Percentiles rank a stretch among this genome's conserved stretches.
Evolutionary conservation across 2,113 vertebrate species (phyloP).

Genomic region (Pipa parva): DNA sequence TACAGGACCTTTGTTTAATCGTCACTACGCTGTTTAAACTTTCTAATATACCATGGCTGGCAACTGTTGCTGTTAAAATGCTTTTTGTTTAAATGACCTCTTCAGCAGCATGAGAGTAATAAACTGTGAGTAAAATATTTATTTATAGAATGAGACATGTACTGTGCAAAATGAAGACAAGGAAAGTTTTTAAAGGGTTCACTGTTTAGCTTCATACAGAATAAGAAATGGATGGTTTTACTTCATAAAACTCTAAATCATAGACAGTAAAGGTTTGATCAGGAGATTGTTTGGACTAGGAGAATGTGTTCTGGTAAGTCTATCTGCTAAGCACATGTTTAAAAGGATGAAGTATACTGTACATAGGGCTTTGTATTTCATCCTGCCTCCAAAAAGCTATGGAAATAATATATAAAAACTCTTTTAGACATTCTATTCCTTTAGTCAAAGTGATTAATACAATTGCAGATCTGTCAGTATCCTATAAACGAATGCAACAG

Average conservation of each 20-base stretch:
- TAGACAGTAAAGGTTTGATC: background rate
- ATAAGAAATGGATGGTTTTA: background rate
- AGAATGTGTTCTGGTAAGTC: background rate
- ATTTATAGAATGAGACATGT: slow-evolving; percentile 51
- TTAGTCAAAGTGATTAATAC: no score
- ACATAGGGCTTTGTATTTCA: no score
- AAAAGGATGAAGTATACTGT: no score
- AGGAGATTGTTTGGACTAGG: background rate
- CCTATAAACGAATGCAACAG: no score
- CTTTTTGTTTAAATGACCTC: slow-evolving; percentile 58
- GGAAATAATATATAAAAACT: no score
- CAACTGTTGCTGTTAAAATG: slow-evolving; percentile 57
- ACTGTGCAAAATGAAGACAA: background rate
- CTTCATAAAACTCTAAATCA: background rate
- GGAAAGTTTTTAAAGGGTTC: background rate
- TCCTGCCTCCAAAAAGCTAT: no score
- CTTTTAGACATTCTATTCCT: no score
- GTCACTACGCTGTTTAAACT: slow-evolving; percentile 52
- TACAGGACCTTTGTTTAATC: slow-evolving; percentile 50
- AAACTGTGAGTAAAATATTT: slow-evolving; percentile 57
- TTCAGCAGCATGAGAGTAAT: slow-evolving; percentile 55
- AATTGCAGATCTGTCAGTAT: no score
- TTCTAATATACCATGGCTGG: slow-evolving; percentile 50
- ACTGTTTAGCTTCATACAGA: background rate
- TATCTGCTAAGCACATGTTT: background rate